phyloP scores from a whole-genome alignment of 2,888 invertebrate species.

The Drosophila siamana region DNA sequence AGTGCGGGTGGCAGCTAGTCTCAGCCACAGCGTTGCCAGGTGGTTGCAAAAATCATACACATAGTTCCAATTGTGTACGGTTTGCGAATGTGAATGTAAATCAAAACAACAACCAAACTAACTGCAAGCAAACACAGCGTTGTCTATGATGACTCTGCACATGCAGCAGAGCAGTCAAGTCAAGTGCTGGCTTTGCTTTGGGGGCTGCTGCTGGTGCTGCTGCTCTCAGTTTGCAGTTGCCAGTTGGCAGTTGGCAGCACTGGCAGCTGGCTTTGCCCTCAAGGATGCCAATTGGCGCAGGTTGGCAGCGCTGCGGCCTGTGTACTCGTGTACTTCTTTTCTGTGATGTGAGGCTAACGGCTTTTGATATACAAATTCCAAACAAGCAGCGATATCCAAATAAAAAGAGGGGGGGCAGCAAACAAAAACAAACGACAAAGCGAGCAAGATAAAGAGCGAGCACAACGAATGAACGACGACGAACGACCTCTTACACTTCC shows the following conservation, averaged over 20 bases:
- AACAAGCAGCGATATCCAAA: constrained; percentile 49
- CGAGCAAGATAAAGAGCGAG: constrained; percentile 58
- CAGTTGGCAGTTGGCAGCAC: constrained; percentile 30
- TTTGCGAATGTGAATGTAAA: constrained; percentile 42
- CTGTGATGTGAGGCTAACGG: constrained; percentile 61
- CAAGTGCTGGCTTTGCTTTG: constrained; percentile 34
- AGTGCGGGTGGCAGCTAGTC: neutral
- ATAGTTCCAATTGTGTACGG: neutral
- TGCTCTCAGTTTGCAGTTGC: constrained; percentile 32
- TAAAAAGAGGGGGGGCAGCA: constrained; percentile 42
- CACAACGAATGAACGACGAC: constrained; percentile 19
- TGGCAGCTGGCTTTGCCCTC: constrained; percentile 36
- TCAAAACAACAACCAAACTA: constrained; percentile 57
- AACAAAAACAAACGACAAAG: constrained; percentile 75
- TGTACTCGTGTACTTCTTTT: constrained; percentile 24
- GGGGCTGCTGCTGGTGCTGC: constrained; percentile 19
- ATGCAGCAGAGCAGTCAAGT: constrained; percentile 12
- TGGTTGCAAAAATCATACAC: constrained; percentile 30
- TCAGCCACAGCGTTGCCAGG: constrained; percentile 32
- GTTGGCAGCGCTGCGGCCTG: constrained; percentile 61
- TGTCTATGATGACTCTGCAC: constrained; percentile 7
- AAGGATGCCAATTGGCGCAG: constrained; percentile 75
- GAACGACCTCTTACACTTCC: constrained; percentile 41
- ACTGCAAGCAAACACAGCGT: constrained; percentile 20
- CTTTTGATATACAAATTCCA: constrained; percentile 62